A percentile compares a stretch with the other conserved stretches of the same genome.
These are phyloP conservation scores for Coccyzus lansbergi DNA, from an alignment of 2,797 vertebrate genomes.

Conservation along the genomic window DNA sequence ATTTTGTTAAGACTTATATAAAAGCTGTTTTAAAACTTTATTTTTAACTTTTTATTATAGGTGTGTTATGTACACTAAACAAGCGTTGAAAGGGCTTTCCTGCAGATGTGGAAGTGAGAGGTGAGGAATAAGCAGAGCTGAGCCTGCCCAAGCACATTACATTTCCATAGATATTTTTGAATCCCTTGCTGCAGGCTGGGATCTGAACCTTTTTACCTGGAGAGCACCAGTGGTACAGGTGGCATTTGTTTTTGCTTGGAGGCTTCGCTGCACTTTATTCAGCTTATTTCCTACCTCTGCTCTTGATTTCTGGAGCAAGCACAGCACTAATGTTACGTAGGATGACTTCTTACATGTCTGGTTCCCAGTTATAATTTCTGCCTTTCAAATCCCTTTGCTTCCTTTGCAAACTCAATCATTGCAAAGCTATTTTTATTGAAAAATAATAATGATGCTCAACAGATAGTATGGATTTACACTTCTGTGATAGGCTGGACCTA, in stretches of 20 bases:
- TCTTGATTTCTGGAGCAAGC: not conserved
- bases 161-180: not conserved
- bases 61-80: not conserved
- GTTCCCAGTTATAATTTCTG: not conserved
- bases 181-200: not conserved
- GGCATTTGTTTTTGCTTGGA: not conserved
- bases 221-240: not conserved
- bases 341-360: not conserved
- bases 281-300: not conserved
- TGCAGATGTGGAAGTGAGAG: not conserved
- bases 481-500: not conserved
- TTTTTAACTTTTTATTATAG: not conserved
- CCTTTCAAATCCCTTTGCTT: not conserved
- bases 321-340: not conserved
- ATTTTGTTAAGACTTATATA: not conserved
- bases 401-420: not conserved
- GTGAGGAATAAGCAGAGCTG: not conserved
- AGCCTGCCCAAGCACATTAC: not conserved
- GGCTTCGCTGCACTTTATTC: not conserved
- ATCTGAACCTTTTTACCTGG: not conserved
- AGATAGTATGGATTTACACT: not conserved
- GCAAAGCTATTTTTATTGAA: not conserved
- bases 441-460: not conserved
- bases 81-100: not conserved
- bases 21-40: not conserved